Evolutionary conservation across 53 echinoderm and acorn worm genomes (phyloP).

Genomic region (Echinarachnius parma): DNA sequence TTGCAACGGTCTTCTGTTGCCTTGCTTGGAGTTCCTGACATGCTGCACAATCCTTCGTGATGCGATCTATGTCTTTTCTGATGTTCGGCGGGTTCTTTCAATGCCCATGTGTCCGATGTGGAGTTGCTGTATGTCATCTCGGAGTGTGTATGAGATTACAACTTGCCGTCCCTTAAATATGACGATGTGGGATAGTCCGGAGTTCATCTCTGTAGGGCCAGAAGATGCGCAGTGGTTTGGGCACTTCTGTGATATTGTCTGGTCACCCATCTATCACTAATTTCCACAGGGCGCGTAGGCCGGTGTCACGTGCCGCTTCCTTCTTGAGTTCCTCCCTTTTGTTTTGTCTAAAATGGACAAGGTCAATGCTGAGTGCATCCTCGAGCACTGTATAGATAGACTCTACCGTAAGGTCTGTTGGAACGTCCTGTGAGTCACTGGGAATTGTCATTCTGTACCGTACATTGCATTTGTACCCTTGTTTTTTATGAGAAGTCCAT

Average conservation of each 20-base stretch:
- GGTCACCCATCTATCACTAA: no score
- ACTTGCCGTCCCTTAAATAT: constrained; percentile 4
- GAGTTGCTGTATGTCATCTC: neutral
- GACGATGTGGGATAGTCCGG: no score
- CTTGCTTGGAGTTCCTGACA: constrained; percentile 25
- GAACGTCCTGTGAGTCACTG: neutral
- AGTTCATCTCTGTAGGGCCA: no score
- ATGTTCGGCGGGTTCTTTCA: neutral
- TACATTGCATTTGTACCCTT: constrained; percentile 2
- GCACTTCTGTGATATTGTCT: no score
- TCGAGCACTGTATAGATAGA: neutral
- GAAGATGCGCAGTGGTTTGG: no score
- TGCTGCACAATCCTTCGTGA: constrained; percentile 8
- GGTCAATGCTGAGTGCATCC: neutral
- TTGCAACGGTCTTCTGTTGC: neutral
- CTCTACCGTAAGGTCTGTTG: neutral
- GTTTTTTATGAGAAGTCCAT: neutral
- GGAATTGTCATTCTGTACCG: neutral
- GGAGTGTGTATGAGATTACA: neutral
- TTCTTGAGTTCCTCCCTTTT: neutral
- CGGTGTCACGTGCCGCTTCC: neutral
- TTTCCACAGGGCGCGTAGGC: neutral
- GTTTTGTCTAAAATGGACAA: neutral
- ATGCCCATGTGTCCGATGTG: constrained; percentile 7
- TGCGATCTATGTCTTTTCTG: constrained; percentile 3